phyloP scores from a whole-genome alignment of 1,140 invertebrate species.

The Drosophila sp. region DNA sequence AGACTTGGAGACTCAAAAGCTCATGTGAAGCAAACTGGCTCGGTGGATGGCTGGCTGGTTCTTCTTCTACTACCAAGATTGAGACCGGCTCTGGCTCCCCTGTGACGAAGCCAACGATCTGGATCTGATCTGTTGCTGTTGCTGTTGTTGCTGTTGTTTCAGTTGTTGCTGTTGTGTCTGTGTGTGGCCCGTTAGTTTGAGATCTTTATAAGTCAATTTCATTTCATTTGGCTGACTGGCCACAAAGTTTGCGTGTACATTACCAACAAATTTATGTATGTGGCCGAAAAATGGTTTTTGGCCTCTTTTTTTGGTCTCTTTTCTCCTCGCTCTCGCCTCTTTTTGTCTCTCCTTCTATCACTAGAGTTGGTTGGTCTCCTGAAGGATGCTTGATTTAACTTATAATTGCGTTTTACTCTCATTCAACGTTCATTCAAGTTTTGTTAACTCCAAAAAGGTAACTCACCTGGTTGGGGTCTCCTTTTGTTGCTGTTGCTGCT shows the following conservation, averaged over 20 bases:
- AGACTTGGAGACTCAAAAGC: conserved; percentile 1
- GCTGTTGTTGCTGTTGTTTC: too few species aligned
- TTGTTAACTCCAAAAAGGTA: conserved; percentile 45
- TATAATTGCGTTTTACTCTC: conserved; percentile 53
- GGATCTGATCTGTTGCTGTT: conserved; percentile 1
- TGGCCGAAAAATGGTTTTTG: conserved; percentile 13
- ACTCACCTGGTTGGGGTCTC: conserved; percentile 40
- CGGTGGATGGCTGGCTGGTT: conserved; percentile 30
- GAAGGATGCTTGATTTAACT: conserved; percentile 14
- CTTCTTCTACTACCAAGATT: conserved; percentile 7
- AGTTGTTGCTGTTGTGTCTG: conserved; percentile 29
- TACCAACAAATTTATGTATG: conserved; percentile 35
- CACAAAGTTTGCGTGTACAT: conserved; percentile 23
- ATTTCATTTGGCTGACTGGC: conserved; percentile 25
- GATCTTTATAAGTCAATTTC: conserved; percentile 78
- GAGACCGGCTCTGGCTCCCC: conserved; percentile 36
- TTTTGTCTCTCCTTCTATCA: not conserved
- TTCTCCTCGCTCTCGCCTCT: not conserved
- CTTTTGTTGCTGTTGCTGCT: conserved; percentile 27
- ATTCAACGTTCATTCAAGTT: conserved; percentile 49
- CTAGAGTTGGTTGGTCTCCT: conserved; percentile 4
- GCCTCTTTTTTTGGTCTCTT: not conserved
- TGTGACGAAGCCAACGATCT: conserved; percentile 28
- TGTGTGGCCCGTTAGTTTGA: conserved; percentile 78
- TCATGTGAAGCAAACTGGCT: conserved; percentile 28